Evolutionary conservation across 2,888 invertebrate species (phyloP), one percentile per base, ranked within the genome.

Genomic region (Muscina levida): DNA sequence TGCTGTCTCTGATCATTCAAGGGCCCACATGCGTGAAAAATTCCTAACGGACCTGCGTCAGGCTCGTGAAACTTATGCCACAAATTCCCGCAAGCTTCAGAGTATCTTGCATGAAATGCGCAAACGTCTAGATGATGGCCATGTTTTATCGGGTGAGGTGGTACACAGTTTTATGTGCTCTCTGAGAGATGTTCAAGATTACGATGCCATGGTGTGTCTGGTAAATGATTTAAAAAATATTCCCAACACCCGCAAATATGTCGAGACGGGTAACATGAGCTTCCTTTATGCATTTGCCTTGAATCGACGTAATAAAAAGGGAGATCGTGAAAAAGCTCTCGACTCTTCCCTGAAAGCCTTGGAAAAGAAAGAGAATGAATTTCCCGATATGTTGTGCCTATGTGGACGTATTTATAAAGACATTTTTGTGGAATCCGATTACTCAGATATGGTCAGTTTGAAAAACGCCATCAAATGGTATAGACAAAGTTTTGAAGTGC

Each of bases 341-440:
- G 93, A 94, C 87, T 97, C 98, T 0, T 98, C 99, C 82, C 94
- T 96, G 31, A 95, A 96, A 89, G 97, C 98, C 0, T 91, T 99
- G 73, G 95, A 97, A 84, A 95, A 96, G 90, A 96, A 97, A 89
- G 98, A 98, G 88, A 98, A 97, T 88, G 95, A 95, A 85, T 97
- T 98, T 86, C 98, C 99, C 0, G 99, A 99, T 90, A 97, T 99
- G 95, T 91, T 99, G 65, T 99, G 99, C 87, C 92, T 99, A 1
- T 98, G 98, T 88, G 99, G 99, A 0, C 94, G 99, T 82, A 99
- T 99, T 87, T 98, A 98, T 90, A 97, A 97, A 91, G 97, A 97
- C 90, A 97, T 96, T 89, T 99, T 99, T 91, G 97, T 98, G 11
- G 98, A 99, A 92, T 98, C 98, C 53, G 94, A 95, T 84, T 98